These are phyloP conservation scores for Falco concolor DNA, from an alignment of 2,797 vertebrate species.

Conservation along the genomic window DNA sequence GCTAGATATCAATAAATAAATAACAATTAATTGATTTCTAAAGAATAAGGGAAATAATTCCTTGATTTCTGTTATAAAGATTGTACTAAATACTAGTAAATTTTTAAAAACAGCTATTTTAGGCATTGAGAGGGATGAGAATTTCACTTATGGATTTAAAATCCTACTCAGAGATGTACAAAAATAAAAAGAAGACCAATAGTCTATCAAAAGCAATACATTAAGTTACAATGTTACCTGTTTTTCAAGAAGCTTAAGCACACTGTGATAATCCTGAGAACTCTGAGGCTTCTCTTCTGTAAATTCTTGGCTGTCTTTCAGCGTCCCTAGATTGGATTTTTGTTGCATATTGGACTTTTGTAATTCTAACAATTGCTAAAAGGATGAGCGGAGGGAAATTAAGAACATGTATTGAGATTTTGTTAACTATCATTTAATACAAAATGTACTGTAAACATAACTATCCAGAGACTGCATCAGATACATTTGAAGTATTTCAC, in stretches of 20 bases:
- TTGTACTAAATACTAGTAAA: neutral
- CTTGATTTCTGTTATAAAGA: neutral
- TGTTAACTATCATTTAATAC: neutral
- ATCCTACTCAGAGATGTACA: neutral
- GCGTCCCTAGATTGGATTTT: conserved; percentile 73
- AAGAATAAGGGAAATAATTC: neutral
- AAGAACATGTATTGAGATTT: neutral
- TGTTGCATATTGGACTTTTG: conserved; percentile 70
- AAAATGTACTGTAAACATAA: neutral
- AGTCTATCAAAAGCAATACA: neutral
- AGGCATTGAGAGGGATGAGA: neutral
- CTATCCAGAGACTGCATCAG: neutral
- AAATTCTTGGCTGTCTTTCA: conserved; percentile 75
- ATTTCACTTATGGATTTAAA: neutral
- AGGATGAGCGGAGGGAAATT: neutral
- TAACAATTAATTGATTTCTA: neutral
- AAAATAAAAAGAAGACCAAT: neutral
- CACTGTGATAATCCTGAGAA: conserved; percentile 74
- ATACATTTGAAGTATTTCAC: neutral
- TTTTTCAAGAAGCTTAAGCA: conserved; percentile 81
- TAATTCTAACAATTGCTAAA: conserved; percentile 75
- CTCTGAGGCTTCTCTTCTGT: conserved; percentile 69
- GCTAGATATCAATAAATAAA: neutral
- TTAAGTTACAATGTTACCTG: conserved; percentile 77
- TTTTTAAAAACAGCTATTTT: neutral